Conservation (phyloP, 1,140 invertebrate genomes). For the Lepidotrigona ventralis region DNA sequence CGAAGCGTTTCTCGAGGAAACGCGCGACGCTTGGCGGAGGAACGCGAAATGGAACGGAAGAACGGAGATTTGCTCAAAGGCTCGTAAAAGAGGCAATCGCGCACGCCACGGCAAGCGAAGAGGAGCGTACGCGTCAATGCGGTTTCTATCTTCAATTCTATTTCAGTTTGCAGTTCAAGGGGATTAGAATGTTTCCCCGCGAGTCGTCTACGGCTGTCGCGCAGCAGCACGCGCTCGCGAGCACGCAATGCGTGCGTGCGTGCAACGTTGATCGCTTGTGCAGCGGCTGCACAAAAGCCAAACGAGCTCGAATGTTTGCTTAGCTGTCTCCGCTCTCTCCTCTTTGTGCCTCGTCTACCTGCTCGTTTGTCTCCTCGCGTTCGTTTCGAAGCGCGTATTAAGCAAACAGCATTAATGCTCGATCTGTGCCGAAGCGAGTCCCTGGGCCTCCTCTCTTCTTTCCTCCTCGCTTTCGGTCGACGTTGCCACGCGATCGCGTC, state of each 20-base stretch:
- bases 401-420: constrained; percentile 69
- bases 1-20: not conserved
- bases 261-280: constrained; percentile 54
- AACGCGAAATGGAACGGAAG: not conserved
- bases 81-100: constrained; percentile 9
- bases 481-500: not conserved
- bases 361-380: constrained; percentile 62
- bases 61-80: not conserved
- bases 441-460: not conserved
- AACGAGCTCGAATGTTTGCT: constrained; percentile 69
- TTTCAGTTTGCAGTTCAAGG: constrained; percentile 42
- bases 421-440: constrained; percentile 37
- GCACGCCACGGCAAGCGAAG: not conserved
- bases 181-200: constrained; percentile 33
- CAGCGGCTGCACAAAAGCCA: constrained; percentile 49
- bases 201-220: constrained; percentile 22
- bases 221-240: not conserved
- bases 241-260: constrained; percentile 34
- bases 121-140: constrained; percentile 16
- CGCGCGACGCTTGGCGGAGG: not conserved
- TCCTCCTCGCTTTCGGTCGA: not conserved
- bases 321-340: constrained; percentile 62
- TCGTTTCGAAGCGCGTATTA: constrained; percentile 64
- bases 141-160: constrained; percentile 34
- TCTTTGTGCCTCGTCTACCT: constrained; percentile 59